Evolutionary conservation across 2,888 invertebrate genomes (phyloP), one percentile per base, ranked within the genome.

Genomic region (Trachelus troglodyta): DNA sequence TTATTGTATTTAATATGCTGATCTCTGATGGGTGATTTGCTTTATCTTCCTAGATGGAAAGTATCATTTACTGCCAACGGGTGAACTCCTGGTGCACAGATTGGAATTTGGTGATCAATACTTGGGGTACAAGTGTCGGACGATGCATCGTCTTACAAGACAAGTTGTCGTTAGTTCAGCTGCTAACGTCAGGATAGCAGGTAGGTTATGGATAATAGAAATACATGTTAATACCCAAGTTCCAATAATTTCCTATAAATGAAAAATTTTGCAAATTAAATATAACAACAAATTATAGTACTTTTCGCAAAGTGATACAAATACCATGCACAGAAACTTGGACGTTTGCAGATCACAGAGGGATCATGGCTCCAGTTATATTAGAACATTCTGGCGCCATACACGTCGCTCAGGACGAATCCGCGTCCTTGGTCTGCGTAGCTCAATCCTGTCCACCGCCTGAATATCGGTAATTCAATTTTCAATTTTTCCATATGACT

Each of bases 381-480:
- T 94, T 96, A 83, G 95, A 95, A 88, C 95, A 95, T 90, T 94
- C 95, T 74, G 94, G 94, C 76, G 94, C 94, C 83, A 94, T 96
- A 40, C 94, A 94, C 84, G 95, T 95, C 75, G 94, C 94, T 75
- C 95, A 95, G 90, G 96, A 96, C 84, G 95, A 95, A 89, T 95
- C 95, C 77, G 95, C 95, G 11, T 95, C 96, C 77, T 92, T 96
- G 83, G 93, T 96, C 81, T 96, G 96, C 92, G 94, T 96, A 73
- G 95, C 96, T n/a, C 95, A 95, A 89, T 96, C 95, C 78, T 96
- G 95, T 92, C 96, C 96, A 79, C 93, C 95, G 71, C 96, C 96
- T n/a, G 95, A 95, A 92, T 94, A 96, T 92, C 94, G 95, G 96
- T 96, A 93, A 92, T 31, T 71, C 9, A 71, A 23, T 23, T 56